Evolutionary conservation across 2,888 invertebrate genomes (phyloP).

Genomic region (Trachelus iudaicus): DNA sequence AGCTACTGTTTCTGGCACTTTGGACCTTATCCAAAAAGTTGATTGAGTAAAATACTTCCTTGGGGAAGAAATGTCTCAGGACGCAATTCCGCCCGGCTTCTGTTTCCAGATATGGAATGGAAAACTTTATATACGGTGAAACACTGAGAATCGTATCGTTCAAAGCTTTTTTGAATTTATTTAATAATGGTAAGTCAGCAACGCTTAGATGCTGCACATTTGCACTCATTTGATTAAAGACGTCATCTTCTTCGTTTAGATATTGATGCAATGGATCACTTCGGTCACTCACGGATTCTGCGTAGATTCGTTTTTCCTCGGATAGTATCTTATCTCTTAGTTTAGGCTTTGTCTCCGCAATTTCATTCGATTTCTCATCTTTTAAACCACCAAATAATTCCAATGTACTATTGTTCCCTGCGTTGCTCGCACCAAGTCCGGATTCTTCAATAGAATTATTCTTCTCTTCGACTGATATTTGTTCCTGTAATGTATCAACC

Average conservation of each 20-base stretch:
- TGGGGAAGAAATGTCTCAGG: conserved; percentile 78
- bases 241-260: conserved; percentile 67
- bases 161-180: conserved; percentile 79
- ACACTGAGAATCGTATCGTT: conserved; percentile 81
- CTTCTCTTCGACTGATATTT: background rate
- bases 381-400: conserved; percentile 33
- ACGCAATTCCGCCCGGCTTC: conserved; percentile 82
- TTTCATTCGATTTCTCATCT: conserved; percentile 23
- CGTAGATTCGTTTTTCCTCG: conserved; percentile 63
- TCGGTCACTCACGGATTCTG: conserved; percentile 77
- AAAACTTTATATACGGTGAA: conserved; percentile 87
- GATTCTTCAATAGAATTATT: conserved; percentile 22
- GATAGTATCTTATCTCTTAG: conserved; percentile 38
- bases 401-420: conserved; percentile 26
- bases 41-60: conserved; percentile 78
- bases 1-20: conserved; percentile 40
- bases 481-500: conserved; percentile 16
- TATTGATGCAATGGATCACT: conserved; percentile 83
- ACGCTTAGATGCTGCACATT: conserved; percentile 66
- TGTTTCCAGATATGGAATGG: conserved; percentile 89
- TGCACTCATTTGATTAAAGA: conserved; percentile 64
- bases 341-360: conserved; percentile 6
- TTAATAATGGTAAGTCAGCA: conserved; percentile 72
- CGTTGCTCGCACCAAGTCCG: conserved; percentile 16
- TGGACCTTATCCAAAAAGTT: conserved; percentile 68